Percentiles rank a stretch among this genome's conserved stretches.
phyloP scores from a whole-genome alignment of 2,113 vertebrate genomes.

The Corythornis cristatus region DNA sequence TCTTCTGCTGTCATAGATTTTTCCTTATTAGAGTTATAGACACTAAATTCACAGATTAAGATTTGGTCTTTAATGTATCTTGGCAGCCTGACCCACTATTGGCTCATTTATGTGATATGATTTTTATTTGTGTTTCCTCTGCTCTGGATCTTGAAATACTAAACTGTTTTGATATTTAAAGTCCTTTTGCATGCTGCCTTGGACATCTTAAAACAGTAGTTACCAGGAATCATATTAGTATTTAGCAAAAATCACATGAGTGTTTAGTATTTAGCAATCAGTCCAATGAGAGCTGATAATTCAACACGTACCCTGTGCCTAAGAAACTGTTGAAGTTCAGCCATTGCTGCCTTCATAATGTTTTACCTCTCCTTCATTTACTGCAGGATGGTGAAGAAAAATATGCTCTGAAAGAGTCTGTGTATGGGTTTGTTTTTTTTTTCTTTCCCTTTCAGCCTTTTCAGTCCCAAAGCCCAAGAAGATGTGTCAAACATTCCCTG shows the following conservation, averaged over 20 bases:
- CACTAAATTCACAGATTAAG: background rate
- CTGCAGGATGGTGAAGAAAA: conserved; percentile 35
- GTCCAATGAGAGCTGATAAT: background rate
- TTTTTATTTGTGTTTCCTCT: background rate
- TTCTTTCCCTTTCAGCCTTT: conserved; percentile 41
- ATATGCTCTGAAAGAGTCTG: conserved; percentile 44
- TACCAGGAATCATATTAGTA: background rate
- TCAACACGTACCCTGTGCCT: background rate
- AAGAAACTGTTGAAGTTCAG: background rate
- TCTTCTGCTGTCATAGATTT: background rate
- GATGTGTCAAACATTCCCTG: conserved; percentile 50
- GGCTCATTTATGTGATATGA: background rate
- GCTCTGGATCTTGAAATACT: background rate
- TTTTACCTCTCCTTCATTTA: conserved; percentile 29
- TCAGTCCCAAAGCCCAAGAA: conserved; percentile 47
- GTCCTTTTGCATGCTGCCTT: background rate
- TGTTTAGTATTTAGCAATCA: background rate
- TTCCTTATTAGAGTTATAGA: background rate
- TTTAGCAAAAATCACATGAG: background rate
- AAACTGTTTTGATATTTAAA: background rate
- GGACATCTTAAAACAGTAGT: background rate
- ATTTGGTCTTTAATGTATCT: background rate
- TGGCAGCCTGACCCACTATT: background rate
- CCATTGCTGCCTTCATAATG: background rate
- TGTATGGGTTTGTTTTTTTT: background rate